Conservation (phyloP, 1,140 invertebrate genomes). For the Tetramorium simillimum region DNA sequence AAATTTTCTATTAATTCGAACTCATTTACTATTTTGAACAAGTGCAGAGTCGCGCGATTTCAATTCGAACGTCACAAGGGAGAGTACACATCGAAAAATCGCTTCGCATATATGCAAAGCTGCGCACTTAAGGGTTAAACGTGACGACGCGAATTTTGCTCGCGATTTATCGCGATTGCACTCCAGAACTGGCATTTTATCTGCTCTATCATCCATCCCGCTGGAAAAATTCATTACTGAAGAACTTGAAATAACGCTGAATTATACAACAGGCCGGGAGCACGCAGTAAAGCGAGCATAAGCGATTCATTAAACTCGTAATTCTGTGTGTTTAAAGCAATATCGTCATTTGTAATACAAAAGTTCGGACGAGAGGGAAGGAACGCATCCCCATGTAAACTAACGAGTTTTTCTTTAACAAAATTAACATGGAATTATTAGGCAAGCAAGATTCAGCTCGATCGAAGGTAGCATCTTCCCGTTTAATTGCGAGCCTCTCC, state of each 20-base stretch:
- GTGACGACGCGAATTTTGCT: background rate
- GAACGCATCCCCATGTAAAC: background rate
- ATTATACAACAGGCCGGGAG: background rate
- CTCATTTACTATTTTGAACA: no score
- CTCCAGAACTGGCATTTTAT: background rate
- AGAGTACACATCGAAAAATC: no score
- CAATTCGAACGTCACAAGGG: no score
- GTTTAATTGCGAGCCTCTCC: background rate
- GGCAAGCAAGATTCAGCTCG: no score
- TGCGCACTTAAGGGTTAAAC: no score
- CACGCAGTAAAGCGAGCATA: background rate
- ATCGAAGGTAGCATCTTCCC: no score
- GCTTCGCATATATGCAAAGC: no score
- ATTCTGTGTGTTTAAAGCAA: background rate
- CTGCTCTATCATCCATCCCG: background rate
- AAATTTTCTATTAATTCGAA: no score
- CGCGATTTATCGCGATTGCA: background rate
- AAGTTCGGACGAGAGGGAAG: background rate
- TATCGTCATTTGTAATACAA: background rate
- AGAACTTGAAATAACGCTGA: background rate
- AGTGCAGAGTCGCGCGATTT: no score
- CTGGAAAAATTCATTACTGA: background rate
- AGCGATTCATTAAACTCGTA: background rate
- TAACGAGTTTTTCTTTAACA: no score
- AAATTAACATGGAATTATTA: no score